Base-by-base conservation (phyloP, 2,797 vertebrate species). In the Rhynchotus rufescens region DNA sequence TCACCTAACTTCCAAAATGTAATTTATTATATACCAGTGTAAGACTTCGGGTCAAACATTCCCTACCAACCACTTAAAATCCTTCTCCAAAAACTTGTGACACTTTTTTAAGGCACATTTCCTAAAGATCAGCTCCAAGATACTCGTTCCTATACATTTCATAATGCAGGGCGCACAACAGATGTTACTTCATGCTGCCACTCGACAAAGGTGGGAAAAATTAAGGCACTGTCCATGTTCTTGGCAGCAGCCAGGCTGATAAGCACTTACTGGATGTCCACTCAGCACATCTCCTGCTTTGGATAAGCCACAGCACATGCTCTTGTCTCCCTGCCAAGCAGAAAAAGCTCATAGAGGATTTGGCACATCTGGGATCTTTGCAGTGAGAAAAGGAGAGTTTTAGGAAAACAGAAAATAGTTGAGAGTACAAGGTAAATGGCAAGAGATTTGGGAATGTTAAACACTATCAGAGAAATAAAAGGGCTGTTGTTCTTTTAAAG, bases 131-230 rank as follows among this genome's bases (percentile, higher is more conserved):
- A 90, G 25, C 54, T 22, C n/a, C 28, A 57, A 62, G 40, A 76
- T n/a, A 76, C 7, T 12, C 57, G 25, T 49, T 72, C 36, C 64
- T 57, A 8, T 51, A 73, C 62, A 34, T 49, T 54, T 62, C 38
- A 61, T 10, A 94, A 89, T 49, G 30, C 68, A 69, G 51, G 13
- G 61, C n/a, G 30, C 20, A 82, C 40, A 87, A 76, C 51, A 82
- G 73, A 45, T 62, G 52, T 62, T 83, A 83, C 40, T 85, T 85
- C 52, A 89, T 66, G 69, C 68, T 69, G 65, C 61, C 36, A 32
- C 69, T 66, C 54, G n/a, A 54, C 76, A 92, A 87, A 80, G 69
- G 42, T 45, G 14, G 86, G 38, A 71, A 83, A 73, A 85, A 93
- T 77, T 17, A 89, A 92, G 45, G 13, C 64, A 76, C 36, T 59